Evolutionary conservation across 2,797 vertebrate genomes (phyloP).

Genomic region (Gymnothorax javanicus): DNA sequence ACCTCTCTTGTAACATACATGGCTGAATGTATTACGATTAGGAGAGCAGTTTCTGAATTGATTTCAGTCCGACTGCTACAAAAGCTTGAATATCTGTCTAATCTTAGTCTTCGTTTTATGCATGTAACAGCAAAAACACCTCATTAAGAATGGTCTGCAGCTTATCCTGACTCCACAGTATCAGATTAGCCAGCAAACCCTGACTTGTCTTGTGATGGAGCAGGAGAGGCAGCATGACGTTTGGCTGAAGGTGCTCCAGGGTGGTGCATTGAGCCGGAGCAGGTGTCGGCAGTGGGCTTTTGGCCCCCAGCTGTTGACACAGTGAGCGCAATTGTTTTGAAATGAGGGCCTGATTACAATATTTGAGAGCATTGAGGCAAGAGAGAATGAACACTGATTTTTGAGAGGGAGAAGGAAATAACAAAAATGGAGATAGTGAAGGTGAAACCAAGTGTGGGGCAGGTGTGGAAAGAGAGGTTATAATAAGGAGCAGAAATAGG

Average conservation of each 20-base stretch:
- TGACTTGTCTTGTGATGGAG: not conserved
- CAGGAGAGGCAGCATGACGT: not conserved
- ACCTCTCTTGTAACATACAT: not conserved
- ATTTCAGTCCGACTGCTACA: not conserved
- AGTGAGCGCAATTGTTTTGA: not conserved
- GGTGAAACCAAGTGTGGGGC: not conserved
- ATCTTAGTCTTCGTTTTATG: not conserved
- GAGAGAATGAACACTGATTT: not conserved
- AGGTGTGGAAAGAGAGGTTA: not conserved
- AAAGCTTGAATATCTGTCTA: not conserved
- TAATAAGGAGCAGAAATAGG: not conserved
- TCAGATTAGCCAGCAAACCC: not conserved
- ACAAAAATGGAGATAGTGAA: not conserved
- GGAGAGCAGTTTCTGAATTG: not conserved
- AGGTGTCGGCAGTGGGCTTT: not conserved
- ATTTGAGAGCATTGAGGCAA: not conserved
- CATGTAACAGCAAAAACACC: not conserved
- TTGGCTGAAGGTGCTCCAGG: not conserved
- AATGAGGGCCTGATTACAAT: not conserved
- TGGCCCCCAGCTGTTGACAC: not conserved
- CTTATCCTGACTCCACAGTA: not conserved
- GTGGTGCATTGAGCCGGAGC: not conserved
- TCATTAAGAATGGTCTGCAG: not conserved
- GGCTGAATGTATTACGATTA: not conserved
- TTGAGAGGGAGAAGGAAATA: not conserved